Base-by-base conservation (phyloP, 92 coral and sea anemone genomes). In the Palythoa heliodiscus region DNA sequence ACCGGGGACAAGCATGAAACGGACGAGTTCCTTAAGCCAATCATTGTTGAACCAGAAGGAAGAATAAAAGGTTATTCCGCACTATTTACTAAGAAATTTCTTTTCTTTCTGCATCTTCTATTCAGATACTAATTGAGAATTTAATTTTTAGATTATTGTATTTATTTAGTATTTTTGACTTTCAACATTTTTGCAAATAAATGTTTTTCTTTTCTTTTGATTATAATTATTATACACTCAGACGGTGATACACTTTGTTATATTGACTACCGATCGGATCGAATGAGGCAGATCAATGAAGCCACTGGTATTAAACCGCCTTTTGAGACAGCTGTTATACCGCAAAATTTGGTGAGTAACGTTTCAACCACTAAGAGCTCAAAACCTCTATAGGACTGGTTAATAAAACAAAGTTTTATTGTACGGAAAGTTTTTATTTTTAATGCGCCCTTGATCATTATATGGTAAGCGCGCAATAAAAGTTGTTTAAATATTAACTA, bases 241-340 rank as follows among this genome's bases (percentile, higher is more conserved):
- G 98, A 96, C 91, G 98, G 98, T 53, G 98, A 96, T 73, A 91
- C 95, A 7, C 89, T 96, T 52, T 88, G 95, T 70, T 96, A 94
- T 71, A 92, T 96, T 85, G 98, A 96, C 75, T 96, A 94, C 83
- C 96, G 98, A 67, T 78, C 98, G 77, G 98, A 96, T 77, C 93
- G 98, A 61, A 96, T 96, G 98, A 91, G 98, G 54, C 93, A 96
- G 88, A 96, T 96, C 58, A 95, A 88, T 54, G 99, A 96, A 91
- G 93, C 99, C 7, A 75, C 95, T 77, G 99, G 99, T 16, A 89
- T 96, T 61, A 96, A 96, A 73, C 99, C 99, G 40, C 98, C 95
- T 29, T 96, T 96, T 92, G 98, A 94, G 57, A 96, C 99, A 84
- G 92, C 89, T 87, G 91, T 89, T 76, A 92, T 96, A 63, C 98